These are phyloP conservation scores for Caenorhabditis tropicalis DNA, from an alignment of 1,140 invertebrate genomes.

Conservation along the genomic window DNA sequence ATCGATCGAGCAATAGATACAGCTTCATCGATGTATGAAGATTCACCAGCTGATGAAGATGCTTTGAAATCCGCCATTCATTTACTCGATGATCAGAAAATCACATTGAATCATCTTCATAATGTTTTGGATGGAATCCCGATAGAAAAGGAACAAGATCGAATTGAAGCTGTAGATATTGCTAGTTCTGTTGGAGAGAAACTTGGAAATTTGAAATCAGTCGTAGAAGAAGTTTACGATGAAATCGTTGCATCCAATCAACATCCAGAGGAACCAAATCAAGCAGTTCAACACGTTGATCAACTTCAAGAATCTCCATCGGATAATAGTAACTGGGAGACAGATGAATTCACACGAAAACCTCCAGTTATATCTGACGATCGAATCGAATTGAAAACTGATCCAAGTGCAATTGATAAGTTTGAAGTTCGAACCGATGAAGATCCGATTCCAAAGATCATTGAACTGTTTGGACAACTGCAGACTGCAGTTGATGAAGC, in stretches of 20 bases:
- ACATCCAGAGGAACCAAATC: background rate
- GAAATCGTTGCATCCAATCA: background rate
- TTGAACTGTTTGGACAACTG: background rate
- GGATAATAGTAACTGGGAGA: conserved; percentile 8
- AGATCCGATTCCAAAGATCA: conserved; percentile 19
- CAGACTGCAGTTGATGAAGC: conserved; percentile 15
- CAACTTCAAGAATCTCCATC: background rate
- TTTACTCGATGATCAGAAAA: conserved; percentile 13
- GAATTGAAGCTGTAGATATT: conserved; percentile 4
- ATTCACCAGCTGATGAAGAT: conserved; percentile 21
- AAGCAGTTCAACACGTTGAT: background rate
- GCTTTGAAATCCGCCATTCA: conserved; percentile 27
- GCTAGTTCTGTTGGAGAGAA: conserved; percentile 29
- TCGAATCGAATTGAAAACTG: conserved; percentile 4
- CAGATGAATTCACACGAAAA: conserved; percentile 8
- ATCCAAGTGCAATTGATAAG: conserved; percentile 13
- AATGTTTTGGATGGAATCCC: conserved; percentile 6
- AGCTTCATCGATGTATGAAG: conserved; percentile 12
- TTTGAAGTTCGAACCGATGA: conserved; percentile 12
- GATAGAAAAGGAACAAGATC: background rate
- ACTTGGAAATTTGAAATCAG: background rate
- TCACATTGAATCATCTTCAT: conserved; percentile 25
- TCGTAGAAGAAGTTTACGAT: conserved; percentile 34
- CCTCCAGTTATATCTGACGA: conserved; percentile 11
- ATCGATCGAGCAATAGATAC: conserved; percentile 21